These are phyloP conservation scores for Euschistus heros DNA, from an alignment of 1,140 invertebrate genomes.

Conservation along the genomic window DNA sequence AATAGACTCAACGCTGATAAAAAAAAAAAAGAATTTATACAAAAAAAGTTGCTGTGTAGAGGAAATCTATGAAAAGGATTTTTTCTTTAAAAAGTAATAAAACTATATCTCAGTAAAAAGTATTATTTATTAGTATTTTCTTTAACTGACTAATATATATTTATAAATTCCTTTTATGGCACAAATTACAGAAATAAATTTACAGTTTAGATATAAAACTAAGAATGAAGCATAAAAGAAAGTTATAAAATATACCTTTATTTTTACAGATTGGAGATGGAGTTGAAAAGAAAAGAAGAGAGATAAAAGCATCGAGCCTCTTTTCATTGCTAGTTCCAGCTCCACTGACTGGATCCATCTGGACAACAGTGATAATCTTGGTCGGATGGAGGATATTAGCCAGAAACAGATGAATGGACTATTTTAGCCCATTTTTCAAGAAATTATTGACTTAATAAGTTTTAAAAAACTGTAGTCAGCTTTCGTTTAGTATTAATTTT, in stretches of 20 bases:
- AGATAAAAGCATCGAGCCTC: constrained; percentile 29
- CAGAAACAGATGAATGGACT: constrained; percentile 30
- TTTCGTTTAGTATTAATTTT: constrained; percentile 13
- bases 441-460: constrained; percentile 8
- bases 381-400: constrained; percentile 33
- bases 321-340: constrained; percentile 35
- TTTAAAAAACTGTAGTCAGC: constrained; percentile 6
- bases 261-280: not conserved
- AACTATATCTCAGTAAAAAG: too few species aligned
- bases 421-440: not conserved
- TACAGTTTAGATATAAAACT: too few species aligned
- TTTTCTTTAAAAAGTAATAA: too few species aligned
- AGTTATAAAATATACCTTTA: not conserved
- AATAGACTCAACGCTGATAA: too few species aligned
- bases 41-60: too few species aligned
- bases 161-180: too few species aligned
- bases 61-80: too few species aligned
- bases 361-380: constrained; percentile 36
- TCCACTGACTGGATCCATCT: constrained; percentile 33
- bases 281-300: constrained; percentile 1
- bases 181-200: too few species aligned
- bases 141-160: too few species aligned
- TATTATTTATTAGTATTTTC: too few species aligned
- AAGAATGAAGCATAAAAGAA: too few species aligned
- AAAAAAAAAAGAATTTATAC: too few species aligned